A percentile compares a stretch with the other conserved stretches of the same genome.
phyloP scores from a whole-genome alignment of 1,140 invertebrate species.

The Brachionus sp. region DNA sequence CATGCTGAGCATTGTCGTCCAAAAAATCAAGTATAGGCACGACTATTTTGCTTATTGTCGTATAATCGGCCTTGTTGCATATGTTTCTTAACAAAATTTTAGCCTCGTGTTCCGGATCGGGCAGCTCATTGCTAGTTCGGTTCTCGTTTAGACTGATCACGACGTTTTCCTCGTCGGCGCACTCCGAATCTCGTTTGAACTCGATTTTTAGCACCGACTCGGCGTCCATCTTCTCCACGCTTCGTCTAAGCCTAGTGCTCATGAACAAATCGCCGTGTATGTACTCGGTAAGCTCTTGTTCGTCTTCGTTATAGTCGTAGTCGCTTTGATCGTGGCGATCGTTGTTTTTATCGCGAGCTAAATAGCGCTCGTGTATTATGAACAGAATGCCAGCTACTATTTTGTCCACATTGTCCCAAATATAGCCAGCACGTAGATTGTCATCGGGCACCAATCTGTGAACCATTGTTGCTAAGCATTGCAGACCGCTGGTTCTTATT shows the following conservation, averaged over 20 bases:
- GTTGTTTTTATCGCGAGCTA: neutral
- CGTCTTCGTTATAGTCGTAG: neutral
- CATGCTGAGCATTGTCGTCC: neutral
- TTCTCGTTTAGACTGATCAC: neutral
- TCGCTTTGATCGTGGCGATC: neutral
- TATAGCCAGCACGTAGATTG: slow-evolving; percentile 4
- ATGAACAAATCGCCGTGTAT: neutral
- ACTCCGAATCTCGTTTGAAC: neutral
- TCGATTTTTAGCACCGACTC: neutral
- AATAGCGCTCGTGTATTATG: slow-evolving; percentile 17
- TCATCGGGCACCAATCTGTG: neutral
- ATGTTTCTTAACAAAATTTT: slow-evolving; percentile 32
- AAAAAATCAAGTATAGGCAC: slow-evolving; percentile 8
- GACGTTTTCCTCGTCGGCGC: neutral
- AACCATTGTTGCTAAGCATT: slow-evolving; percentile 26
- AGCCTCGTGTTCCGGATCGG: slow-evolving; percentile 22
- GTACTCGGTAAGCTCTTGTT: neutral
- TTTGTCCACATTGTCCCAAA: slow-evolving; percentile 43
- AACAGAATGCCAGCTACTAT: neutral
- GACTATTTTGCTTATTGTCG: slow-evolving; percentile 39
- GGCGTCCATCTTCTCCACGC: neutral
- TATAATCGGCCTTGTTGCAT: slow-evolving; percentile 20
- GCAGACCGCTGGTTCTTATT: slow-evolving; percentile 7
- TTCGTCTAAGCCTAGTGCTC: neutral
- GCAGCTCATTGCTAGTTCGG: too few relatives aligned